Conservation (phyloP, 1,140 invertebrate genomes). For the Tetraneura akinire region DNA sequence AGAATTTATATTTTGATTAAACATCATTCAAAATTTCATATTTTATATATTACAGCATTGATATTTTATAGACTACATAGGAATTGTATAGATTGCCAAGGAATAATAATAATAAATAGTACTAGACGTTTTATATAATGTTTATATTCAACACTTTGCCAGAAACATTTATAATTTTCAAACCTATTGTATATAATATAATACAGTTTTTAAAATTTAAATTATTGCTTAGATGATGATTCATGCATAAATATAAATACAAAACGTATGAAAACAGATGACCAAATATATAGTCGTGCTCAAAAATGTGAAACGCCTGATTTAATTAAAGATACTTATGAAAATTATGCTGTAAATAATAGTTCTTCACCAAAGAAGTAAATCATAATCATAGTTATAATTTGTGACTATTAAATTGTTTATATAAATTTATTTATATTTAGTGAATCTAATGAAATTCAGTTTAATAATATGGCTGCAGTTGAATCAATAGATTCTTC, state of each 20-base stretch:
- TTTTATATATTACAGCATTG: too few species aligned
- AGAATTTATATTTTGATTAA: too few species aligned
- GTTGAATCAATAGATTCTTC: neutral
- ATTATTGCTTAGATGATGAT: slow-evolving; percentile 15
- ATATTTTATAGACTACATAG: too few species aligned
- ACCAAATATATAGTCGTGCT: neutral
- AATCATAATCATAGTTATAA: neutral
- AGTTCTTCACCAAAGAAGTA: slow-evolving; percentile 15
- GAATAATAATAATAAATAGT: too few species aligned
- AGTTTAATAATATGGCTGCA: neutral
- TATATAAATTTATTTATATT: neutral
- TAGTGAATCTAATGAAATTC: slow-evolving; percentile 6
- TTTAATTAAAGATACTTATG: slow-evolving; percentile 35
- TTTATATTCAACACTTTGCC: too few species aligned
- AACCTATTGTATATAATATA: too few species aligned
- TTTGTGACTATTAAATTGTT: neutral
- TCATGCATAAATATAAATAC: neutral
- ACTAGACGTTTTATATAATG: too few species aligned
- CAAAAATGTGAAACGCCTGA: slow-evolving; percentile 27
- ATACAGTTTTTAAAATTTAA: neutral
- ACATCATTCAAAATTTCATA: too few species aligned
- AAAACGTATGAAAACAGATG: slow-evolving; percentile 16
- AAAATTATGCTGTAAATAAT: neutral
- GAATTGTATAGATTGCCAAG: too few species aligned
- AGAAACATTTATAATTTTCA: too few species aligned